Base-by-base conservation (phyloP, 2,113 vertebrate species). In the Benitochromis conjunctus region DNA sequence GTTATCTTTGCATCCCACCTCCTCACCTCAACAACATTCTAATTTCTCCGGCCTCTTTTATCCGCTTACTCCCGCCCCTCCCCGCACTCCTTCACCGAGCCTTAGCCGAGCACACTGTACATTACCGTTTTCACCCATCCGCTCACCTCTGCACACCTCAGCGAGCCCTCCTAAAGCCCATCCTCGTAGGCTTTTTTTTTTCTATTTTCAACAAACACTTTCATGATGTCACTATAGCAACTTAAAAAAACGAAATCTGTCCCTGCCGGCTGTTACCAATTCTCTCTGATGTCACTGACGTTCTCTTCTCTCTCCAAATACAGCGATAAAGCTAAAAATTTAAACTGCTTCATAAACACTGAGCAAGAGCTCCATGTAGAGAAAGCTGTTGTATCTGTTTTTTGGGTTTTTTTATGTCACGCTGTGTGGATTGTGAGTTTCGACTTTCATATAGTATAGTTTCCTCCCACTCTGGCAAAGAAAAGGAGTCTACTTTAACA, bases 41-140 rank as follows among this genome's bases (percentile, higher is more conserved):
- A 85, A 83, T 85, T 90, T 83, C 53, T 90, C 66, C 38, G 48
- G 41, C 56, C 46, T 83, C 77, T 79, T 86, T 88, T 36, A 53
- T 58, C 69, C 26, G 3, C 51, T 81, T 34, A n/a, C 54, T 43
- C 54, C 46, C 60, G 38, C 60, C 55, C 16, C 57, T 34, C 16
- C 41, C 78, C 26, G 19, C 38, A 19, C 53, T 79, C 60, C 60
- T 18, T 74, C 48, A 57, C 16, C n/a, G 55, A 86, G 46, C 64
- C 64, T 66, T 29, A 66, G 83, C 54, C 18, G 64, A 54, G 53
- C 60, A 53, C 16, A 41, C 79, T 62, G 55, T 43, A 56, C 41
- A 80, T 81, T 29, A 81, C 82, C 62, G 64, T 81, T 24, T 48
- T n/a, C 81, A 80, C 24, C 41, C 13, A 2, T 58, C 71, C 6